Percentiles rank a stretch among this genome's conserved stretches.
Conservation (phyloP, 2,888 invertebrate genomes). For the Agrilus biguttatus region DNA sequence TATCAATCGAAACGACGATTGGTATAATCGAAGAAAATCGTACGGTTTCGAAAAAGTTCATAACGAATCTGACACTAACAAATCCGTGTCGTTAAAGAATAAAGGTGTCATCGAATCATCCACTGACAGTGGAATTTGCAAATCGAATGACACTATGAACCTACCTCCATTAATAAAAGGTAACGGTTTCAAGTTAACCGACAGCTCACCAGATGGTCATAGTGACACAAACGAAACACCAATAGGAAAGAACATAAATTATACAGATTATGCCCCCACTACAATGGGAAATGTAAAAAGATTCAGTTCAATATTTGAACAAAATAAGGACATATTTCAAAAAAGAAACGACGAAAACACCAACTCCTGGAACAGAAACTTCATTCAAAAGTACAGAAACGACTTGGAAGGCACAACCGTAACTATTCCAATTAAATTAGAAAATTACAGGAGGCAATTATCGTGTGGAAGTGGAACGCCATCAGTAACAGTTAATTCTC, state of each 20-base stretch:
- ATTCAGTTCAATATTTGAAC: conserved; percentile 16
- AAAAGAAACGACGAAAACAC: conserved; percentile 10
- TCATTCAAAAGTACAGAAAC: conserved; percentile 5
- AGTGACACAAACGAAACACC: conserved; percentile 1
- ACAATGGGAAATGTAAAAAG: conserved; percentile 11
- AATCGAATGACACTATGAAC: conserved; percentile 51
- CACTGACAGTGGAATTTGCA: conserved; percentile 62
- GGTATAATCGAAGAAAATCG: conserved; percentile 62
- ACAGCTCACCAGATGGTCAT: conserved; percentile 10
- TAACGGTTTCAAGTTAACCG: conserved; percentile 25
- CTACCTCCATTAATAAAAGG: conserved; percentile 17
- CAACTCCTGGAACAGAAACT: conserved; percentile 9
- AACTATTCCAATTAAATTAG: conserved; percentile 24
- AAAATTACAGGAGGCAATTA: conserved; percentile 10
- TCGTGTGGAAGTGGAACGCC: background rate
- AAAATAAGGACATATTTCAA: conserved; percentile 10
- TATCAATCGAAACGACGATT: conserved; percentile 38
- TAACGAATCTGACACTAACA: conserved; percentile 17
- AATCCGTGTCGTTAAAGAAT: conserved; percentile 28
- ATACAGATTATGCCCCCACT: too few species aligned
- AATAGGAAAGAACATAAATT: background rate
- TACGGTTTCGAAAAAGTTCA: conserved; percentile 55
- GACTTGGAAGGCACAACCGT: conserved; percentile 25
- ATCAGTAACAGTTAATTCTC: conserved; percentile 5
- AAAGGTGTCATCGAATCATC: conserved; percentile 54